Base-by-base conservation (phyloP, 2,888 invertebrate species). In the Miltochrista miniata region DNA sequence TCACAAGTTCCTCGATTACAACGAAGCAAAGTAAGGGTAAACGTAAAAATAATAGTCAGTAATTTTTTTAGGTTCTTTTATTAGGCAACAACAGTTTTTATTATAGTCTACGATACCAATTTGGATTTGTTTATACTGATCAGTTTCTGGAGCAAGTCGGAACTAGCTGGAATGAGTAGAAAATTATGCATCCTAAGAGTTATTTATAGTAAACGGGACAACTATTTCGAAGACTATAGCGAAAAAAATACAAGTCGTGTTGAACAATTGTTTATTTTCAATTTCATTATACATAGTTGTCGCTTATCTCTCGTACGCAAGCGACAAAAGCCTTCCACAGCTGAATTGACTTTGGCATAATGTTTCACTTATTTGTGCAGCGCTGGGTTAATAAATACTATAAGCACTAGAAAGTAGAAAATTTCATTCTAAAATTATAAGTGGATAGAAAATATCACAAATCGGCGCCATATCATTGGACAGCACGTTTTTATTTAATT, bases 341-440 rank as follows among this genome's bases (percentile, higher is more conserved):
- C 90, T 89, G 89, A 90, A 91, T 91, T 91, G 90, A 90, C 90
- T 91, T 91, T 91, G 90, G 90, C 90, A 90, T 91, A 85, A 85
- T 86, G 79, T 87, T 81, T 86, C 83, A 87, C 77, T 78, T 82
- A 79, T 89, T 88, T 89, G 89, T 88, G 89, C 88, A 71, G 79
- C 71, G 71, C 61, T 65, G 64, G 67, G 63, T 54, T 56, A 54
- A 53, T 57, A 45, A 50, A 60, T 54, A 62, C 65, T 72, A 67
- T 58, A 74, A 74, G 72, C 68, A 65, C 52, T 61, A 63, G 60
- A 50, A 38, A 53, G 48, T 57, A 54, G 52, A 55, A 48, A 50
- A 45, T 40, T 59, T 60, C 42, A 49, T 56, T 59, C 51, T 54
- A 63, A 65, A 68, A 59, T 34, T 52, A 66, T 64, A 52, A 51